Conservation (phyloP, 2,888 invertebrate genomes). For the Tillus elongatus region DNA sequence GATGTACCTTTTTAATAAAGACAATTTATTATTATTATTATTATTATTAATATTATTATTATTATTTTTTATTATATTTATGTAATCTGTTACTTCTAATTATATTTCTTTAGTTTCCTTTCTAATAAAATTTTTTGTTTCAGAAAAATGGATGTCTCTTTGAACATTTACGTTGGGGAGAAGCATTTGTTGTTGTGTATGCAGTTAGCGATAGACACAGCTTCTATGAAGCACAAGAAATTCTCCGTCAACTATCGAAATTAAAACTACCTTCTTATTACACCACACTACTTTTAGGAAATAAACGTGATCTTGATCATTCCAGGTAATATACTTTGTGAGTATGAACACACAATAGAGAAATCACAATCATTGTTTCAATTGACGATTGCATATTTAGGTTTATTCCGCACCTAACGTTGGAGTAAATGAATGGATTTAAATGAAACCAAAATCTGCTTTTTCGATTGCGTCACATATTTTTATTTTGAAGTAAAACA, state of each 20-base stretch:
- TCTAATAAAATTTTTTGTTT: conserved; percentile 38
- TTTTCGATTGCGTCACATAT: too few species aligned
- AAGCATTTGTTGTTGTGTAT: conserved; percentile 74
- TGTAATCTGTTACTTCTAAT: too few species aligned
- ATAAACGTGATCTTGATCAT: conserved; percentile 73
- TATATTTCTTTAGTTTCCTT: too few species aligned
- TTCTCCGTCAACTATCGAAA: conserved; percentile 60
- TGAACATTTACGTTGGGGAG: conserved; percentile 73
- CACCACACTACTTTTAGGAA: conserved; percentile 68
- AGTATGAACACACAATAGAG: too few species aligned
- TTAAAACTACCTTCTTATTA: conserved; percentile 67
- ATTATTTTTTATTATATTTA: too few species aligned
- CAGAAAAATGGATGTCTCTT: conserved; percentile 66
- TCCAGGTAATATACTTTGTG: conserved; percentile 58
- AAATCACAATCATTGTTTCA: neutral
- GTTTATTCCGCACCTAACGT: neutral
- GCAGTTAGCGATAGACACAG: conserved; percentile 69
- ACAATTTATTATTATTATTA: too few species aligned
- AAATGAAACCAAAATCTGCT: too few species aligned
- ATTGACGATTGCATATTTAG: neutral
- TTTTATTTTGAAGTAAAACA: too few species aligned
- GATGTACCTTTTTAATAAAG: too few species aligned
- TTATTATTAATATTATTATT: too few species aligned
- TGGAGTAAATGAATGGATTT: neutral
- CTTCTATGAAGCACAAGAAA: conserved; percentile 64